Conservation (phyloP, 2,113 vertebrate genomes). For the Pluvianellus socialis region DNA sequence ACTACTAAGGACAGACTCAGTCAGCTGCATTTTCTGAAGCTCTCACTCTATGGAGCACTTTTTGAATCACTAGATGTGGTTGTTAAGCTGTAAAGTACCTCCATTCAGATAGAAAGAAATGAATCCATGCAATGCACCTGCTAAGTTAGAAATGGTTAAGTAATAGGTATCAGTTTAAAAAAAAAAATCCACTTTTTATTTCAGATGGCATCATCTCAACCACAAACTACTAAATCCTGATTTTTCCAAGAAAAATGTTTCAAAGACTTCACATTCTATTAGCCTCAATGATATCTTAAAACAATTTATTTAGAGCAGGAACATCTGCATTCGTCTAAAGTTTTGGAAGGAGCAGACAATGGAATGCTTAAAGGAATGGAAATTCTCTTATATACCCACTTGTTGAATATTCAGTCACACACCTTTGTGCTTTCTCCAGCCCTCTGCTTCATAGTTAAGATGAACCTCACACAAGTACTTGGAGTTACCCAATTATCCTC, state of each 20-base stretch:
- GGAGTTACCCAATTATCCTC: background rate
- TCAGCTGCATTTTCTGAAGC: background rate
- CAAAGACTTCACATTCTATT: background rate
- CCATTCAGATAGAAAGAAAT: background rate
- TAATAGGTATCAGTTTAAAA: background rate
- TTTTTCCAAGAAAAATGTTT: background rate
- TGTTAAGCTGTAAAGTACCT: background rate
- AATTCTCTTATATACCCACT: background rate
- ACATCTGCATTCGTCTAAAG: background rate
- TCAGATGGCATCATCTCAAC: background rate
- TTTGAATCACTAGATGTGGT: background rate
- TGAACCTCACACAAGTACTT: background rate
- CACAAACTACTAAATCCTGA: background rate
- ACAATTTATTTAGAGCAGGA: background rate
- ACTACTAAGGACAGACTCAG: background rate
- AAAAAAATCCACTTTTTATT: background rate
- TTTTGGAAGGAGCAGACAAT: background rate
- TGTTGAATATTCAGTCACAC: background rate
- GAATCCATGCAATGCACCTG: background rate
- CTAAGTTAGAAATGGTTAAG: background rate
- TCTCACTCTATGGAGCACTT: background rate
- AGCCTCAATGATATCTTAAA: background rate
- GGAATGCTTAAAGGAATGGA: background rate
- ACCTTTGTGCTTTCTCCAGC: background rate
- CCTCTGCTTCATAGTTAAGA: background rate